Evolutionary conservation across 2,888 invertebrate species (phyloP).

Genomic region (Pyrgus malvae): DNA sequence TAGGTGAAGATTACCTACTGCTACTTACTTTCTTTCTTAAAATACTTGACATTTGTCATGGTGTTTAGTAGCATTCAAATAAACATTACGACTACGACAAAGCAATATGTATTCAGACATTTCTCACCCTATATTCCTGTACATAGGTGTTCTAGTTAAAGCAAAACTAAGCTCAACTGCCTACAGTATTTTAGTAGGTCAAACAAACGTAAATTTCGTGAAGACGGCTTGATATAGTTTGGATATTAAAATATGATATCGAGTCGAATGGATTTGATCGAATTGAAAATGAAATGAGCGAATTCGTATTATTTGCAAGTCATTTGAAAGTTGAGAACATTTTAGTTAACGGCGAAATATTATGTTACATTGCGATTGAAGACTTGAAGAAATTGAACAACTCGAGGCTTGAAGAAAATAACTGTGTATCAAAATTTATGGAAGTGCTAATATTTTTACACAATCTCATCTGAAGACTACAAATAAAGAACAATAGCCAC

Average conservation of each 20-base stretch:
- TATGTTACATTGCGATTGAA: too few species aligned
- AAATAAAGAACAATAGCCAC: too few species aligned
- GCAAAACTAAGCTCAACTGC: background rate
- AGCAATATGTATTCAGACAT: background rate
- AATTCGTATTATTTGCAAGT: background rate
- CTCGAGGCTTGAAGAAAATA: too few species aligned
- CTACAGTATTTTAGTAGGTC: conserved; percentile 8
- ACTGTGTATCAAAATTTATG: too few species aligned
- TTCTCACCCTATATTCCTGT: conserved; percentile 2
- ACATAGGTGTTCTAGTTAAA: background rate
- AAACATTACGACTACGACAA: conserved; percentile 3
- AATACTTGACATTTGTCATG: background rate
- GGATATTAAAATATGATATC: background rate
- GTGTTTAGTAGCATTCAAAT: conserved; percentile 3
- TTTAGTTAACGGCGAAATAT: too few species aligned
- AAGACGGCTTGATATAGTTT: background rate
- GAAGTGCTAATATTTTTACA: too few species aligned
- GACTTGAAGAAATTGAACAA: too few species aligned
- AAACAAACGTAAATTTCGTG: conserved; percentile 4
- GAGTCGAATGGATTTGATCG: too few species aligned
- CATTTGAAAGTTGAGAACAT: background rate
- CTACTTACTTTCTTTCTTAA: too few species aligned
- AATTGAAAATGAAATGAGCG: background rate
- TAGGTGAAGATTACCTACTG: too few species aligned
- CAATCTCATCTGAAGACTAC: too few species aligned